Percentiles rank a stretch among this genome's conserved stretches.
phyloP scores from a whole-genome alignment of 2,113 vertebrate genomes.

The Chionis minor region DNA sequence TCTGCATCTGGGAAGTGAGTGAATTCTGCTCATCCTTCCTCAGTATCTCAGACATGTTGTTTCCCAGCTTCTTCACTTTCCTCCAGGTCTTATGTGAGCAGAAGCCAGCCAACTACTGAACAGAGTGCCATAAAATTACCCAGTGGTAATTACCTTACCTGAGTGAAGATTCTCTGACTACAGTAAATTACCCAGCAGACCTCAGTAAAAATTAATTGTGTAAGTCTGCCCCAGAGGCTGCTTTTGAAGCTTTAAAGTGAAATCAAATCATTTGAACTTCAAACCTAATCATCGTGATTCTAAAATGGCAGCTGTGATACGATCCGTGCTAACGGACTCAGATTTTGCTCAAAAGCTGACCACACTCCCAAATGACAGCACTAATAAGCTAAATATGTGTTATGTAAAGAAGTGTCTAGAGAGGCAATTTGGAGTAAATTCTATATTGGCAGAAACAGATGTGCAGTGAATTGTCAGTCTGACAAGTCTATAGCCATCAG shows the following conservation, averaged over 20 bases:
- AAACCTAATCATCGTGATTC: conserved; percentile 13
- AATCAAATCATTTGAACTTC: conserved; percentile 57
- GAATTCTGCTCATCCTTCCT: background rate
- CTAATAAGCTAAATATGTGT: conserved; percentile 63
- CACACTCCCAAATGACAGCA: conserved; percentile 40
- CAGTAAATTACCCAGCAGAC: conserved; percentile 53
- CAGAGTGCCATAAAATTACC: background rate
- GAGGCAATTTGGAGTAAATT: conserved; percentile 53
- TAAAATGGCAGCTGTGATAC: conserved; percentile 49
- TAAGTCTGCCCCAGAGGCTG: conserved; percentile 37
- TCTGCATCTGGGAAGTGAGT: background rate
- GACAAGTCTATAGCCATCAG: conserved; percentile 7
- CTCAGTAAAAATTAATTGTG: conserved; percentile 53
- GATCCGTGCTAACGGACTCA: background rate
- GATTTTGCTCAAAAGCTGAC: conserved; percentile 56
- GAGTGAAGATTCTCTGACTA: conserved; percentile 14
- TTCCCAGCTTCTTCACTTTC: background rate
- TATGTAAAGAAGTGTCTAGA: conserved; percentile 60
- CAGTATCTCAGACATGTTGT: background rate
- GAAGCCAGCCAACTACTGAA: background rate
- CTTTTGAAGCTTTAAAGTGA: conserved; percentile 50
- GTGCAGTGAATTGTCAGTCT: conserved; percentile 23
- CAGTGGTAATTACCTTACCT: conserved; percentile 14
- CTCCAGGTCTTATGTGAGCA: background rate
- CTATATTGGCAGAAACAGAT: conserved; percentile 26